Evolutionary conservation across 1,140 invertebrate genomes (phyloP).

Genomic region (Tachypleus tridentatus): DNA sequence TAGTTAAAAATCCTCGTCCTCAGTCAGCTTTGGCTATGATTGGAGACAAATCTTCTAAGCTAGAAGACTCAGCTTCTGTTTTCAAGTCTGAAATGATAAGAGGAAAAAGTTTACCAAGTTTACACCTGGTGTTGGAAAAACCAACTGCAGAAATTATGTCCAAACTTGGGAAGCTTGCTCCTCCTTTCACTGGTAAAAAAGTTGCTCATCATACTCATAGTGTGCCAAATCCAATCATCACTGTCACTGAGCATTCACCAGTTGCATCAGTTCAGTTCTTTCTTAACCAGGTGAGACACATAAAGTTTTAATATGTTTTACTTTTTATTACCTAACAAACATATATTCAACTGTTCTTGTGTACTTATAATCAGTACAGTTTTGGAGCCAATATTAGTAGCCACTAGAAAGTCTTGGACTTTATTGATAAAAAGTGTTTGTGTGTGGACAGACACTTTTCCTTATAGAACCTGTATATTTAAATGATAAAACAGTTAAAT

Average conservation of each 20-base stretch:
- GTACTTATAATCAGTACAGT: too few relatives aligned
- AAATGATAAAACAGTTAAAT: too few relatives aligned
- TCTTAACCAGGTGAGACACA: constrained; percentile 21
- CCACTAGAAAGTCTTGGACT: too few relatives aligned
- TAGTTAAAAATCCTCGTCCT: constrained; percentile 44
- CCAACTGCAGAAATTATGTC: background rate
- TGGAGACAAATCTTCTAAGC: constrained; percentile 28
- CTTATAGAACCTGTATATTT: too few relatives aligned
- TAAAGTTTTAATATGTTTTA: background rate
- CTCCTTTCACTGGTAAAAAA: constrained; percentile 12
- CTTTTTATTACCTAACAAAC: too few relatives aligned
- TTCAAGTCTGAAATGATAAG: constrained; percentile 48
- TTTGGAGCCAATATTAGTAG: too few relatives aligned
- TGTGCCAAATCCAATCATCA: constrained; percentile 78
- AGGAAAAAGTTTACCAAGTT: constrained; percentile 88
- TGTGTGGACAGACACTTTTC: too few relatives aligned
- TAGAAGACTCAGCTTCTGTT: constrained; percentile 10
- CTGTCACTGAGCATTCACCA: constrained; percentile 87
- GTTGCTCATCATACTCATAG: constrained; percentile 18
- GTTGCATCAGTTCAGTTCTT: constrained; percentile 28
- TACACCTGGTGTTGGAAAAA: constrained; percentile 32
- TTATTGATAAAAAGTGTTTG: too few relatives aligned
- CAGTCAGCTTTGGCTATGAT: constrained; percentile 48
- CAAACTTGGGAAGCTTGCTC: background rate
- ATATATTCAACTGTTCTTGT: too few relatives aligned